Evolutionary conservation across 2,113 vertebrate genomes (phyloP).

Genomic region (Nerophis ophidion): DNA sequence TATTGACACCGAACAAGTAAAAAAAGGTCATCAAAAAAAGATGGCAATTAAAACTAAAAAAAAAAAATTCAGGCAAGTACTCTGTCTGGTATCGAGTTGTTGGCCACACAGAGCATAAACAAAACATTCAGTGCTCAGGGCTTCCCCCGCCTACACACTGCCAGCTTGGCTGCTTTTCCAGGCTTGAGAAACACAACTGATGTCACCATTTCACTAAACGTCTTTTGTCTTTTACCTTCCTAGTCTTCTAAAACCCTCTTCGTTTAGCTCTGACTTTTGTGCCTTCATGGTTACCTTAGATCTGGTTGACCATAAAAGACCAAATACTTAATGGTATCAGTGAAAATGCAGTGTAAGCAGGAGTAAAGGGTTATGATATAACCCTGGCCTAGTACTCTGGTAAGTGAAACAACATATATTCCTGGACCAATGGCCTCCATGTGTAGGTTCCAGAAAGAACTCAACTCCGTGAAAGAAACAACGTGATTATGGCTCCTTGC

Average conservation of each 20-base stretch:
- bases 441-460: background rate
- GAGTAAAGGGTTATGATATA: background rate
- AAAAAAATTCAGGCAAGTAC: conserved; percentile 5
- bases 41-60: no score
- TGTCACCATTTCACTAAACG: conserved; percentile 9
- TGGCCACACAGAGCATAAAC: conserved; percentile 18
- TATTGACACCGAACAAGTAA: no score
- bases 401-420: conserved; percentile 28
- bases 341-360: conserved; percentile 3
- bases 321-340: background rate
- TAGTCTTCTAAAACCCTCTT: background rate
- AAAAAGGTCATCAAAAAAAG: no score
- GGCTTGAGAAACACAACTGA: conserved; percentile 28
- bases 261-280: conserved; percentile 6
- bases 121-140: conserved; percentile 27
- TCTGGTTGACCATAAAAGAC: conserved; percentile 11
- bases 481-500: no score
- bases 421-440: conserved; percentile 13
- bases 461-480: no score
- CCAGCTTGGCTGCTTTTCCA: conserved; percentile 43
- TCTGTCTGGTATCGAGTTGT: background rate
- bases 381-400: conserved; percentile 16
- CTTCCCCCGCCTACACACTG: conserved; percentile 56
- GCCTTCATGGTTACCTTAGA: conserved; percentile 6
- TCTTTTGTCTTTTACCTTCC: conserved; percentile 7